Evolutionary conservation across 2,888 invertebrate species (phyloP).

Genomic region (Hydroisotoma schaefferi): DNA sequence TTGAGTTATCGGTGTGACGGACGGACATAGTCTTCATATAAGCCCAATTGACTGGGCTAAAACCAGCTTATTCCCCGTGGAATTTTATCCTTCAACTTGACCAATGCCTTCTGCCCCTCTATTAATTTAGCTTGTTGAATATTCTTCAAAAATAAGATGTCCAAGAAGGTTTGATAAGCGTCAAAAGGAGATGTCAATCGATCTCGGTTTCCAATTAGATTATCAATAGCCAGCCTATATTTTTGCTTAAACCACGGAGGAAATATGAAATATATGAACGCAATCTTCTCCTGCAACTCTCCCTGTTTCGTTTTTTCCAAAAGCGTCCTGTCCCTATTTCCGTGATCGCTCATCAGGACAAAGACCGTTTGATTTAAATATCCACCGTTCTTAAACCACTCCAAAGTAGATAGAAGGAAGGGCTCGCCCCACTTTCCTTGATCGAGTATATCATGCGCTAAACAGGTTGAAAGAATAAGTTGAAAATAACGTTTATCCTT

Average conservation of each 20-base stretch:
- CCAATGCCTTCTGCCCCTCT: not conserved
- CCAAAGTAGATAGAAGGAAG: conserved; percentile 61
- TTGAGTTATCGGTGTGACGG: too few relatives aligned
- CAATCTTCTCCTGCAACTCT: conserved; percentile 77
- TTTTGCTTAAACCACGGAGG: conserved; percentile 67
- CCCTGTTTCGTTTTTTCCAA: conserved; percentile 75
- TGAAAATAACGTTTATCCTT: conserved; percentile 65
- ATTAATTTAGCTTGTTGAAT: conserved; percentile 17
- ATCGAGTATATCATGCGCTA: conserved; percentile 81
- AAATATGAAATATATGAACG: conserved; percentile 69
- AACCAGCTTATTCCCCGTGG: conserved; percentile 19
- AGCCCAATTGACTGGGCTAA: too few relatives aligned
- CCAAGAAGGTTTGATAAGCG: conserved; percentile 71
- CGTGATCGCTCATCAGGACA: conserved; percentile 61
- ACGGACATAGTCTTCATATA: too few relatives aligned
- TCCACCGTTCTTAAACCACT: conserved; percentile 56
- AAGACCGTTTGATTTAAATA: conserved; percentile 66
- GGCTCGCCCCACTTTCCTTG: conserved; percentile 71
- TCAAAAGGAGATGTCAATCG: conserved; percentile 78
- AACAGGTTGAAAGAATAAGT: conserved; percentile 77
- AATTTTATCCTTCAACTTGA: not conserved
- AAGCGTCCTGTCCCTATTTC: conserved; percentile 79
- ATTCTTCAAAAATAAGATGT: conserved; percentile 57
- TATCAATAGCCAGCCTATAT: conserved; percentile 62
- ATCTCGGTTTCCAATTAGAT: conserved; percentile 54